Conservation (phyloP, 2,797 vertebrate genomes). For the Spinibarbus caldwelli region DNA sequence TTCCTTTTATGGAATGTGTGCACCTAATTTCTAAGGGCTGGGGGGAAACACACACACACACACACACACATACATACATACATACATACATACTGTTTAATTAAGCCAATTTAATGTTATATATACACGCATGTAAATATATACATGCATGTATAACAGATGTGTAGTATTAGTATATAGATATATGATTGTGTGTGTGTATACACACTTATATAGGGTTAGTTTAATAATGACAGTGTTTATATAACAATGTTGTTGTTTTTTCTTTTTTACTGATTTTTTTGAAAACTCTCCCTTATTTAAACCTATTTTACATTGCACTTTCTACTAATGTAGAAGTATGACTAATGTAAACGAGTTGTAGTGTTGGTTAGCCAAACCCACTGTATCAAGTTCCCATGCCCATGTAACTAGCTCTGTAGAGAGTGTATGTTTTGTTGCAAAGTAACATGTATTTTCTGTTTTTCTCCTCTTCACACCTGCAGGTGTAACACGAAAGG, state of each 20-base stretch:
- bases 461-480: constrained; percentile 35
- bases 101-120: no score
- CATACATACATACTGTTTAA: no score
- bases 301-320: neutral
- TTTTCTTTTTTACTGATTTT: no score
- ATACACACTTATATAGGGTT: no score
- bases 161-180: neutral
- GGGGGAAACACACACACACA: no score
- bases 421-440: constrained; percentile 31
- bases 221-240: no score
- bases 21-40: neutral
- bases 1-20: constrained; percentile 1
- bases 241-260: no score
- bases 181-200: no score
- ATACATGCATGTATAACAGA: no score
- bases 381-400: constrained; percentile 10
- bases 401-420: constrained; percentile 13
- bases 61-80: no score
- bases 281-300: neutral
- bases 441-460: constrained; percentile 33
- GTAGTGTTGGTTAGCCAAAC: constrained; percentile 5
- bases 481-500: constrained; percentile 45
- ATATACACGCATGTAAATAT: no score
- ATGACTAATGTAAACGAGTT: constrained; percentile 12
- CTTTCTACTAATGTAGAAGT: neutral